Conservation (phyloP, 2,797 vertebrate species). For the Discoglossus pictus region DNA sequence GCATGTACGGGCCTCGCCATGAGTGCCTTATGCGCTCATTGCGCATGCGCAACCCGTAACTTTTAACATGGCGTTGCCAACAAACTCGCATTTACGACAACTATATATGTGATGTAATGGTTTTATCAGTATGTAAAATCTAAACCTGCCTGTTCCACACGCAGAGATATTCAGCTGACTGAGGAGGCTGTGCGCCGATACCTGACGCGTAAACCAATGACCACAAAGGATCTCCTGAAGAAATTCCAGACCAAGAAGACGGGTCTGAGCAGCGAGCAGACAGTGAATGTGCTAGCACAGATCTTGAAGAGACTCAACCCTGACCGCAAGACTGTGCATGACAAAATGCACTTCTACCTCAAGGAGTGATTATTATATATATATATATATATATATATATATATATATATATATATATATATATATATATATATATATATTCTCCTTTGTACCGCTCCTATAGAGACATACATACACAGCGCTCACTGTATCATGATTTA, state of each 20-base stretch:
- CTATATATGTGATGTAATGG: too few species aligned
- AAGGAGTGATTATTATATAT: constrained; percentile 72
- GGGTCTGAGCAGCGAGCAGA: constrained; percentile 91
- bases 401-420: too few species aligned
- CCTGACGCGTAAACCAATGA: constrained; percentile 91
- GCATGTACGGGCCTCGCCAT: too few species aligned
- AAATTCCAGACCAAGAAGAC: constrained; percentile 96
- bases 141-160: background rate
- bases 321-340: constrained; percentile 86
- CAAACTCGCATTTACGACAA: too few species aligned
- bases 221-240: constrained; percentile 92
- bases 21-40: too few species aligned
- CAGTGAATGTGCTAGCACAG: constrained; percentile 90
- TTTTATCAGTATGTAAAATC: background rate
- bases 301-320: constrained; percentile 93
- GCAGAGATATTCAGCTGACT: constrained; percentile 87
- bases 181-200: constrained; percentile 90
- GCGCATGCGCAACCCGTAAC: too few species aligned
- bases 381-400: too few species aligned
- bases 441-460: too few species aligned
- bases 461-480: too few species aligned
- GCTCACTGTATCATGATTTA: too few species aligned
- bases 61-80: too few species aligned
- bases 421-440: too few species aligned
- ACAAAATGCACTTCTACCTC: constrained; percentile 96